Conservation (phyloP, 1,140 invertebrate genomes). For the Caenorhabditis elegans region DNA sequence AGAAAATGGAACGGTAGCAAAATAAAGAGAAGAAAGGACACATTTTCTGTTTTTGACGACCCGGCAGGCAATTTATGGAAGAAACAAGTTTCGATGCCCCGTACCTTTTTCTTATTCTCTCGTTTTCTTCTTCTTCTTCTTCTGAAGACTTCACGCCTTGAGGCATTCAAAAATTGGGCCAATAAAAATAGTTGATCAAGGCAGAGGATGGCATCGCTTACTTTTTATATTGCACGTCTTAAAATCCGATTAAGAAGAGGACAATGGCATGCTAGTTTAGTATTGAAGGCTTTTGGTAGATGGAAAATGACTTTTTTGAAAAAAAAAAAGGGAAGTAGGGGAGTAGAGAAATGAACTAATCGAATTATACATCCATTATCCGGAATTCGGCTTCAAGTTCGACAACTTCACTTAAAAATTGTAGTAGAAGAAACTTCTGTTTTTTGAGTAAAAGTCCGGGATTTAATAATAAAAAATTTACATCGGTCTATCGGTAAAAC, state of each 20-base stretch:
- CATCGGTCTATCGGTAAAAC: too few relatives aligned
- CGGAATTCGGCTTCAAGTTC: background rate
- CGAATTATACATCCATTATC: constrained; percentile 30
- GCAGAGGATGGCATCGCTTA: background rate
- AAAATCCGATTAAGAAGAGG: background rate
- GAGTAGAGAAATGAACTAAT: background rate
- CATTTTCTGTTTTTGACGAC: background rate
- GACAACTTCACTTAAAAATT: background rate
- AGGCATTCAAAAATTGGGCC: background rate
- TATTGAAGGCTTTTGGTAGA: background rate
- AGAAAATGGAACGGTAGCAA: background rate
- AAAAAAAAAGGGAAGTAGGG: background rate
- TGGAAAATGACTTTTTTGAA: background rate
- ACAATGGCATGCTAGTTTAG: background rate
- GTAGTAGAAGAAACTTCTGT: too few relatives aligned
- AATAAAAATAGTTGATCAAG: too few relatives aligned
- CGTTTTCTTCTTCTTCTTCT: background rate
- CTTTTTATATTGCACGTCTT: too few relatives aligned
- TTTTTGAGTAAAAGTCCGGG: too few relatives aligned
- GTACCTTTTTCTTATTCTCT: background rate
- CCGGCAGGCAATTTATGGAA: background rate
- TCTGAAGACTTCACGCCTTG: background rate
- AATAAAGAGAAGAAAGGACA: background rate
- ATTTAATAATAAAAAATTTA: too few relatives aligned
- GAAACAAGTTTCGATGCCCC: background rate